A percentile compares a stretch with the other conserved stretches of the same genome.
phyloP scores from a whole-genome alignment of 2,888 invertebrate species.

The Carabus problematicus region DNA sequence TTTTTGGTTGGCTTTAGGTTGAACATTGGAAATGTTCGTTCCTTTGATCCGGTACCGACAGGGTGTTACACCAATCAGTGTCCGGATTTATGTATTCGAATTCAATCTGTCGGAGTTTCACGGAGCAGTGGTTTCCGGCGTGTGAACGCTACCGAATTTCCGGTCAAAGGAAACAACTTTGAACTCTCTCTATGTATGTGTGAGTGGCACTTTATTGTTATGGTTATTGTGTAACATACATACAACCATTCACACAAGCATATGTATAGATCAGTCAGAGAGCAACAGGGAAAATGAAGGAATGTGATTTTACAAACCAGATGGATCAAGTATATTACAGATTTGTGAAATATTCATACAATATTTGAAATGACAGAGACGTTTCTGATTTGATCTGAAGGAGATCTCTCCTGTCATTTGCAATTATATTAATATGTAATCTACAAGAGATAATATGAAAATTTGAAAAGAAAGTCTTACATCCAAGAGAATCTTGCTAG shows the following conservation, averaged over 20 bases:
- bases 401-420: no score
- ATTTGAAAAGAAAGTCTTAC: background rate
- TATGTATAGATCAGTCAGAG: background rate
- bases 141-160: slow-evolving; percentile 5
- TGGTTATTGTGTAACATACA: slow-evolving; percentile 8
- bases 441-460: background rate
- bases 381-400: no score
- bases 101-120: slow-evolving; percentile 38
- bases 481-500: background rate
- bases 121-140: slow-evolving; percentile 24
- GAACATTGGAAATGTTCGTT: background rate
- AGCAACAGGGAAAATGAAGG: background rate
- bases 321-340: no score
- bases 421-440: background rate
- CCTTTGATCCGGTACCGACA: background rate
- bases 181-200: no score
- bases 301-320: background rate
- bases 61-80: slow-evolving; percentile 35
- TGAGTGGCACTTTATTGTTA: background rate
- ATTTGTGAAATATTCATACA: no score
- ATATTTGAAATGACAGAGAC: no score
- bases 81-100: slow-evolving; percentile 36
- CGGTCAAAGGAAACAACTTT: slow-evolving; percentile 6
- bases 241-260: background rate
- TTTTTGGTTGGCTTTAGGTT: no score